A percentile compares a stretch with the other conserved stretches of the same genome.
phyloP scores from a whole-genome alignment of 2,888 invertebrate genomes.

The Craniophora ligustri region DNA sequence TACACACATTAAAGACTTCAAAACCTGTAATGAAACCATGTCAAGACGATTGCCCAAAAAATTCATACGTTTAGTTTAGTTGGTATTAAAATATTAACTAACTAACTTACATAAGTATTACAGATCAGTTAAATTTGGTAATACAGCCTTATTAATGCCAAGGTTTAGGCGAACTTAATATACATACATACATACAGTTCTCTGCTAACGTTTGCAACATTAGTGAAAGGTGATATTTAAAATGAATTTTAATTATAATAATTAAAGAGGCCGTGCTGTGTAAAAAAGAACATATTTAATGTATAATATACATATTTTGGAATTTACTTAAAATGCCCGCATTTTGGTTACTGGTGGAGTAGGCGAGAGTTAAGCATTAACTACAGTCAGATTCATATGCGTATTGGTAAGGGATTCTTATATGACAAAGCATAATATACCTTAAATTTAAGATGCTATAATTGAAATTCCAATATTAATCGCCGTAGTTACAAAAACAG shows the following conservation, averaged over 20 bases:
- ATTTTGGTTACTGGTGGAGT: too few species aligned
- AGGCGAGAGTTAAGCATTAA: too few species aligned
- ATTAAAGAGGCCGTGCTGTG: not conserved
- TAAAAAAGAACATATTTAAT: too few species aligned
- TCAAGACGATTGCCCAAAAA: constrained; percentile 40
- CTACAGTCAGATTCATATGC: too few species aligned
- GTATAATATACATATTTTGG: not conserved
- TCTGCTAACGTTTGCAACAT: constrained; percentile 6
- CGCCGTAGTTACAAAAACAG: too few species aligned
- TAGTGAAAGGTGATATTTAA: constrained; percentile 35
- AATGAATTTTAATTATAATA: not conserved
- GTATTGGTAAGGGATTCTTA: too few species aligned
- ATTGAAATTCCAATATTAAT: too few species aligned
- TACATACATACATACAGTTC: not conserved
- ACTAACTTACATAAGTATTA: constrained; percentile 47
- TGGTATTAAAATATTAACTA: constrained; percentile 42
- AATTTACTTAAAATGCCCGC: not conserved
- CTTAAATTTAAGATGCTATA: too few species aligned
- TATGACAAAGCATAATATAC: too few species aligned
- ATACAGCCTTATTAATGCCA: constrained; percentile 36
- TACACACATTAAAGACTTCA: constrained; percentile 22
- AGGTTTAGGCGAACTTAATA: constrained; percentile 25
- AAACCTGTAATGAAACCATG: constrained; percentile 36
- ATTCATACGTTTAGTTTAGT: constrained; percentile 28
- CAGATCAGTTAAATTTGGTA: constrained; percentile 39